phyloP scores from a whole-genome alignment of 2,888 invertebrate species.

The Bellardia pandia region DNA sequence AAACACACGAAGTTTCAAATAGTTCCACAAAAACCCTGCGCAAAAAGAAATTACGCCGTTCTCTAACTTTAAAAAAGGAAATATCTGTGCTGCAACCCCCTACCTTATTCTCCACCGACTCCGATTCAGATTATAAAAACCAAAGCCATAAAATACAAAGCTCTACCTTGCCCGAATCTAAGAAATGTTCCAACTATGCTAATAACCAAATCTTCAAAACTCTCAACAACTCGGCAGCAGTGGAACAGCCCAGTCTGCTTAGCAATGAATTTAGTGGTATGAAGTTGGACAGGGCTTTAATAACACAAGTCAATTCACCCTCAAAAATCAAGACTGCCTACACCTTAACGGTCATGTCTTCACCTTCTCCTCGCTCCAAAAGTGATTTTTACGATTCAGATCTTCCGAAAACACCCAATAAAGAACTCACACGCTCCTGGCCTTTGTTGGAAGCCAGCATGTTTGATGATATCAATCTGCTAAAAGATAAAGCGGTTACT shows the following conservation, averaged over 20 bases:
- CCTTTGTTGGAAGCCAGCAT: slow-evolving; percentile 28
- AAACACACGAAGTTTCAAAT: slow-evolving; percentile 76
- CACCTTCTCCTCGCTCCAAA: slow-evolving; percentile 79
- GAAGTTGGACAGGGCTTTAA: slow-evolving; percentile 35
- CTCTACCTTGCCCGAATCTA: slow-evolving; percentile 34
- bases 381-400: slow-evolving; percentile 78
- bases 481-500: neutral
- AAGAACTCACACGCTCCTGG: slow-evolving; percentile 27
- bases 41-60: slow-evolving; percentile 81
- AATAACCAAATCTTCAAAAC: no score
- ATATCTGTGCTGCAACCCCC: slow-evolving; percentile 78
- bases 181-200: no score
- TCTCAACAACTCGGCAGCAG: neutral
- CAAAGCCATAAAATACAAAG: neutral
- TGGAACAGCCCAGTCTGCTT: neutral
- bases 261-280: slow-evolving; percentile 5
- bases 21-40: slow-evolving; percentile 77
- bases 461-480: neutral
- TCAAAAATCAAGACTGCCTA: slow-evolving; percentile 80
- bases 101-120: slow-evolving; percentile 76
- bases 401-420: slow-evolving; percentile 70
- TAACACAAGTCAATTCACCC: slow-evolving; percentile 78
- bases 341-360: slow-evolving; percentile 78
- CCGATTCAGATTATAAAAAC: slow-evolving; percentile 78
- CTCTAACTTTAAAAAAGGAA: slow-evolving; percentile 80